Conservation (phyloP, 1,140 invertebrate species). For the Oryctes rhinoceros region DNA sequence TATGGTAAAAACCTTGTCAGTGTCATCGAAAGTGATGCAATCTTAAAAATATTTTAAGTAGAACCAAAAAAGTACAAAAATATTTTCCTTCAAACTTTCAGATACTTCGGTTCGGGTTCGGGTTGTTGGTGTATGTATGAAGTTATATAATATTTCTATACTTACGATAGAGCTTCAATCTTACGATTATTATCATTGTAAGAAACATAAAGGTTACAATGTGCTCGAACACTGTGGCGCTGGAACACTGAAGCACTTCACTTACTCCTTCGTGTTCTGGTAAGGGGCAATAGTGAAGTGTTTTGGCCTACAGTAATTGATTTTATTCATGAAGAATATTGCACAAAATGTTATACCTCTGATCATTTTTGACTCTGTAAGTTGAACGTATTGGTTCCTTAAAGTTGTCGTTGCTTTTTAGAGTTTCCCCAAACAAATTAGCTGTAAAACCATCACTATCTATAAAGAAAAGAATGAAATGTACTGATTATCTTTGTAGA, state of each 20-base stretch:
- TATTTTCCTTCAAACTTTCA: too few species aligned
- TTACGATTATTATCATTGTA: background rate
- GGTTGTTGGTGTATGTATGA: too few species aligned
- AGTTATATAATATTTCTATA: too few species aligned
- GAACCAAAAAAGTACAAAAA: too few species aligned
- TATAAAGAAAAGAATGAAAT: background rate
- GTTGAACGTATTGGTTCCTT: background rate
- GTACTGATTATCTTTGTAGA: background rate
- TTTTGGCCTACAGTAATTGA: background rate
- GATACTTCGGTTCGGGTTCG: too few species aligned
- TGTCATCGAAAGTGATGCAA: too few species aligned
- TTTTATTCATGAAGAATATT: constrained; percentile 9
- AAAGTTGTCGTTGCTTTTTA: background rate
- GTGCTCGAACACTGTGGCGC: too few species aligned
- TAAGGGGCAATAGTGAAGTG: too few species aligned
- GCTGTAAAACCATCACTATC: background rate
- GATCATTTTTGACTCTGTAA: constrained; percentile 9
- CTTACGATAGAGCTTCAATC: background rate
- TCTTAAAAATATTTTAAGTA: too few species aligned
- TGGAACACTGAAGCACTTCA: too few species aligned
- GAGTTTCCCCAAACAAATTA: background rate
- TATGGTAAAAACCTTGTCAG: too few species aligned
- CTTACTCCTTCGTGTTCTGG: too few species aligned
- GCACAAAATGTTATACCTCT: background rate
- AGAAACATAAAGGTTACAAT: background rate